These are phyloP conservation scores for Muntiacus reevesi DNA, from an alignment of 2,113 vertebrate genomes.

Conservation along the genomic window DNA sequence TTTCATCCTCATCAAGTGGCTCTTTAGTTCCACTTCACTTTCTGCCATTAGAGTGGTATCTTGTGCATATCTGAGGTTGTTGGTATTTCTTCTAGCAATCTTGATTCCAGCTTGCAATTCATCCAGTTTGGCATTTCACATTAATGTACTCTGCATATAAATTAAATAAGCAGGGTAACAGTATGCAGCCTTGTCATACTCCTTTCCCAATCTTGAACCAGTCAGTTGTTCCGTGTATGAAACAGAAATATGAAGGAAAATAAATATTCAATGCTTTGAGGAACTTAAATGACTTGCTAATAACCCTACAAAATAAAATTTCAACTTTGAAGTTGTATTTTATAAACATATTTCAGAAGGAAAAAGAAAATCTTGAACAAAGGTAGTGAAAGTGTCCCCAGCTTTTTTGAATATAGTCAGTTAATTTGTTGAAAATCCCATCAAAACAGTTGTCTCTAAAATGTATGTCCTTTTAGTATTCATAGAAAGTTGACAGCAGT, in stretches of 20 bases:
- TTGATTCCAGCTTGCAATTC: background rate
- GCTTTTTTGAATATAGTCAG: background rate
- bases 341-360: background rate
- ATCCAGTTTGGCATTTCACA: background rate
- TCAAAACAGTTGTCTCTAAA: conserved; percentile 21
- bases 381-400: background rate
- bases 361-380: background rate
- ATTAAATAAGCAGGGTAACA: background rate
- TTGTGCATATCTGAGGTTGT: background rate
- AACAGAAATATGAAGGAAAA: background rate
- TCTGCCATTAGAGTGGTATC: background rate
- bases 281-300: conserved; percentile 11
- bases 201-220: background rate
- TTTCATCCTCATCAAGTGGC: background rate
- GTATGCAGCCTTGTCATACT: background rate
- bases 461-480: background rate
- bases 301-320: background rate
- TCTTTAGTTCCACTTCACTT: background rate
- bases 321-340: conserved; percentile 20
- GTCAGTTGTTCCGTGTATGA: background rate
- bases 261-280: background rate
- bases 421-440: conserved; percentile 7
- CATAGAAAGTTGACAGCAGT: background rate
- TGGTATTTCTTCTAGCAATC: background rate
- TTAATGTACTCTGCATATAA: background rate